These are phyloP conservation scores for Gastrophysa polygoni DNA, from an alignment of 2,888 invertebrate species.

Conservation along the genomic window DNA sequence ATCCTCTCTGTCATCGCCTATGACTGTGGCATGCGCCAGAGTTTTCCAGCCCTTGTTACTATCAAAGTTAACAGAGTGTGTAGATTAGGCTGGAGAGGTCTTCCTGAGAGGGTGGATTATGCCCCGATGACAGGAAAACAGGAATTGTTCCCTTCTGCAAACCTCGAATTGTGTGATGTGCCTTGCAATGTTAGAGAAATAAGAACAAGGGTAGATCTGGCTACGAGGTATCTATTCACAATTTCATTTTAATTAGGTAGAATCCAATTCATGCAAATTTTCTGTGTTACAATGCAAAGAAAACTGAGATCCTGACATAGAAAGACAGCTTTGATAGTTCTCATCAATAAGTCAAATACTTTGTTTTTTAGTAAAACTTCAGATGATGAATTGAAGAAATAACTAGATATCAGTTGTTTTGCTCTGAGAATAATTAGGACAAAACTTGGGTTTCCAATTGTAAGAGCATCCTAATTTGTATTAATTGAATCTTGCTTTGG, in stretches of 20 bases:
- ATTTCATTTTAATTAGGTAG: not conserved
- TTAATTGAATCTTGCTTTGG: too few species aligned
- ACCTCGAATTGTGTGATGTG: constrained; percentile 68
- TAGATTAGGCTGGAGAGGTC: constrained; percentile 63
- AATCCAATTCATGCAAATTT: too few species aligned
- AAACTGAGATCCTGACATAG: too few species aligned
- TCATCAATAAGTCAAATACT: too few species aligned
- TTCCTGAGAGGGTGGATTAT: constrained; percentile 86
- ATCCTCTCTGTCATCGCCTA: constrained; percentile 96
- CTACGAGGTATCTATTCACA: constrained; percentile 53
- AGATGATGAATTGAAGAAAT: too few species aligned
- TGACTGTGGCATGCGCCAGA: constrained; percentile 96
- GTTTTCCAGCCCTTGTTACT: constrained; percentile 94
- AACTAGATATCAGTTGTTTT: too few species aligned
- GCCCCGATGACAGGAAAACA: constrained; percentile 82
- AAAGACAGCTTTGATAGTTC: too few species aligned
- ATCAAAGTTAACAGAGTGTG: constrained; percentile 73
- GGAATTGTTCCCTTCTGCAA: constrained; percentile 79
- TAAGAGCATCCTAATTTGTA: too few species aligned
- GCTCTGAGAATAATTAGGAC: too few species aligned
- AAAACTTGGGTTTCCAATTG: too few species aligned
- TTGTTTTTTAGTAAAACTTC: too few species aligned
- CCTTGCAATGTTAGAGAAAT: constrained; percentile 64
- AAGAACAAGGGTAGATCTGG: constrained; percentile 58
- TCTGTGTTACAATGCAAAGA: too few species aligned